Base-by-base conservation (phyloP, 1,140 invertebrate species). In the Cyclina sinensis region DNA sequence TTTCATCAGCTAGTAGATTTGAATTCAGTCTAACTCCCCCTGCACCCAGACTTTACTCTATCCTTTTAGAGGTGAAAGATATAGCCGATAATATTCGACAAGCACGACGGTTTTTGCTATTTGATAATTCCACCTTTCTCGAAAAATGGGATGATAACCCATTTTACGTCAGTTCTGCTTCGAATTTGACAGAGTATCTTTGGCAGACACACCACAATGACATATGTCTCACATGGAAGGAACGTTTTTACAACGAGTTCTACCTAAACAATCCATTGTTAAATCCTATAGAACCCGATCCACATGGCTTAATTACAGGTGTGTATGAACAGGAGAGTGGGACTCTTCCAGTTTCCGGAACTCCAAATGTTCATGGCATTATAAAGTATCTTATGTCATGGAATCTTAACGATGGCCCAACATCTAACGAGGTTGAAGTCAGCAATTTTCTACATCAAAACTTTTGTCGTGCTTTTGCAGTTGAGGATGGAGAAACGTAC, bases 341-440 rank as follows among this genome's bases (percentile, higher is more conserved):
- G 9, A 9, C 46, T 16, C 46, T 92, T 21, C 86, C 90, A 30
- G 70, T 90, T n/a, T 43, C 24, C 32, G 92, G 92, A 12, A 91
- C 92, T 16, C 21, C 24, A 30, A 93, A 93, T 83, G 70, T 91
- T 21, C 1, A 91, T 27, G 92, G 92, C 0, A 89, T 93, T n/a
- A 86, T 81, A 7, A 27, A 43, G 11, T 91, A 78, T 59, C 35
- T 54, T 12, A 9, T 24, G 74, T 59, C 27, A 39, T 54, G 30
- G 62, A 68, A 30, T 5, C 5, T 85, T 0, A 73, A 84, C 51
- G 32, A 46, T 46, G 80, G 82, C 12, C 3, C 62, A 21, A 24
- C 32, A 54, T 18, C n/a, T 39, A 43, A 32, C 0, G 30, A 27
- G 57, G 9, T 32, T n/a, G 54, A 70, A 14, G 78, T 88, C 2